phyloP scores from a whole-genome alignment of 2,888 invertebrate genomes.

The Linnaemya vulpina region DNA sequence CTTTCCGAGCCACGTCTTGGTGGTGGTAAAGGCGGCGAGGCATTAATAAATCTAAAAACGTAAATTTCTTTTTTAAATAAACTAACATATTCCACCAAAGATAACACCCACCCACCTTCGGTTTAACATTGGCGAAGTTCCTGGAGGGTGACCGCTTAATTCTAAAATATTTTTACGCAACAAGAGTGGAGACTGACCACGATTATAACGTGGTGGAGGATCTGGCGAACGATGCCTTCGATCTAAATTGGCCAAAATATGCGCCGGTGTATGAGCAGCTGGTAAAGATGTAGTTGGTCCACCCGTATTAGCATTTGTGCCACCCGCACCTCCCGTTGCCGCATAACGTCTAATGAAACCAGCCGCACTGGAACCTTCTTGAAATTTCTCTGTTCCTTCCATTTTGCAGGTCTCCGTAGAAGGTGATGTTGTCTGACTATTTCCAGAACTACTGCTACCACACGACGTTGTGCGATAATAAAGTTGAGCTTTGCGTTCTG shows the following conservation, averaged over 20 bases:
- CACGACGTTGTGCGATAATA: constrained; percentile 79
- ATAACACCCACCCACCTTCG: constrained; percentile 83
- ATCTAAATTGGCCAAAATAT: constrained; percentile 78
- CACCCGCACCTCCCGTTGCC: constrained; percentile 73
- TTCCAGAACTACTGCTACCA: constrained; percentile 77
- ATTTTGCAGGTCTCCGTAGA: constrained; percentile 74
- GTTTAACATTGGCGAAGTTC: constrained; percentile 84
- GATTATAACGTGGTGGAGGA: constrained; percentile 85
- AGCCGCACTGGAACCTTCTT: constrained; percentile 66
- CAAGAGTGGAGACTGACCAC: constrained; percentile 84
- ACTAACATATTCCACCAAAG: constrained; percentile 9
- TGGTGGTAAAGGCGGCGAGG: constrained; percentile 83
- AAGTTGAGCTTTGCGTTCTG: constrained; percentile 73
- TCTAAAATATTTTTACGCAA: constrained; percentile 86
- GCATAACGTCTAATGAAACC: constrained; percentile 78
- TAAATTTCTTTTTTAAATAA: neutral
- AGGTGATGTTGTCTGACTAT: constrained; percentile 78
- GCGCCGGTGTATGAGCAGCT: constrained; percentile 76
- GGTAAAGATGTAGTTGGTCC: constrained; percentile 50
- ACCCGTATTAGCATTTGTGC: constrained; percentile 64
- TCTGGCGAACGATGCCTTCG: constrained; percentile 85
- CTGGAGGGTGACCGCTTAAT: constrained; percentile 81
- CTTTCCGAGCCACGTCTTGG: constrained; percentile 87
- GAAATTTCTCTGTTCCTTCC: constrained; percentile 36
- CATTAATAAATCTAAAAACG: constrained; percentile 82